Conservation (phyloP, 2,113 vertebrate genomes). For the Colossoma macropomum region DNA sequence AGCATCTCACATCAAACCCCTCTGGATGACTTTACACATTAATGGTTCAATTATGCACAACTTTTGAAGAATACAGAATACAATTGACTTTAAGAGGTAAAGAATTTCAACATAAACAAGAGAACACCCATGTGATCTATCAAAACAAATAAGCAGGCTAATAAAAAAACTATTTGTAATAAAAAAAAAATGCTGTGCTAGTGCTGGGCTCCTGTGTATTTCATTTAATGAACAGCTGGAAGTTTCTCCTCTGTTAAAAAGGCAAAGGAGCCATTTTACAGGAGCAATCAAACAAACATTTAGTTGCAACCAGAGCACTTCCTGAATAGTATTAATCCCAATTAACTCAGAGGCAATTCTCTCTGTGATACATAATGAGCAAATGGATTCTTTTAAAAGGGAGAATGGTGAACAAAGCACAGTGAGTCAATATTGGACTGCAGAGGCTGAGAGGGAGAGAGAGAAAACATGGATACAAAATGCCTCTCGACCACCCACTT, state of each 20-base stretch:
- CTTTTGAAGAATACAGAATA: too few relatives aligned
- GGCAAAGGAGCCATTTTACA: not conserved
- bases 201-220: not conserved
- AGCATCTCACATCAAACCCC: too few relatives aligned
- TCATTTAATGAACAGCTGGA: not conserved
- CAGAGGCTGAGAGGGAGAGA: not conserved
- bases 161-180: not conserved
- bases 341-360: slow-evolving; percentile 21
- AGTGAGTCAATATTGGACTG: not conserved
- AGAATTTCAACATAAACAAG: not conserved
- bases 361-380: slow-evolving; percentile 17
- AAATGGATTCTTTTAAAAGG: slow-evolving; percentile 18
- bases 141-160: not conserved
- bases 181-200: not conserved
- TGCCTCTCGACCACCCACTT: not conserved
- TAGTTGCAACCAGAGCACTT: not conserved
- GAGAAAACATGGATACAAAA: not conserved
- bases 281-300: not conserved
- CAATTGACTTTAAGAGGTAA: too few relatives aligned
- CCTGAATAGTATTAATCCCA: slow-evolving; percentile 11
- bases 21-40: too few relatives aligned
- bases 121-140: not conserved
- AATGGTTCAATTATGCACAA: too few relatives aligned
- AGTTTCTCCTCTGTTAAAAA: not conserved
- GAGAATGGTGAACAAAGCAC: not conserved